These are phyloP conservation scores for Sebastes vulpes DNA, from an alignment of 2,797 vertebrate genomes.

Conservation along the genomic window DNA sequence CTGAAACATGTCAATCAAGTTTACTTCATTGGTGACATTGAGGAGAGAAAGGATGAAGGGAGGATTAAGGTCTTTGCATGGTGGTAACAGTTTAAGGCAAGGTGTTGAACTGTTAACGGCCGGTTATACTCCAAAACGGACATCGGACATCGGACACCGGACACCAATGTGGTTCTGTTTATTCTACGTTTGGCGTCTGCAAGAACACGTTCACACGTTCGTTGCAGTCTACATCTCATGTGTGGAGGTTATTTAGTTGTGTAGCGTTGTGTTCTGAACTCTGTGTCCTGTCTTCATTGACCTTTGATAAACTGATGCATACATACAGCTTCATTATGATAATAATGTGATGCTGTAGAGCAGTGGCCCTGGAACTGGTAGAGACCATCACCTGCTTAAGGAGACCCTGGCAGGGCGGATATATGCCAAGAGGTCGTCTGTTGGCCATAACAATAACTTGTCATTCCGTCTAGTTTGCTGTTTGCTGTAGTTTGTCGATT, in stretches of 20 bases:
- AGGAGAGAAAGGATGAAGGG: not conserved
- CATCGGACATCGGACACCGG: not conserved
- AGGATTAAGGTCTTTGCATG: not conserved
- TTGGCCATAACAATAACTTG: not conserved
- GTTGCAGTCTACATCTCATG: not conserved
- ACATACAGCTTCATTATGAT: slow-evolving; percentile 35
- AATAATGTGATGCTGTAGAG: slow-evolving; percentile 2
- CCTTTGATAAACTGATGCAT: slow-evolving; percentile 34
- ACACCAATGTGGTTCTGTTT: slow-evolving; percentile 4
- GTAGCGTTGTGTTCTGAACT: not conserved
- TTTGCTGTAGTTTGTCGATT: not conserved
- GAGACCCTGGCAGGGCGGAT: slow-evolving; percentile 2
- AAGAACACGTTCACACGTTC: not conserved
- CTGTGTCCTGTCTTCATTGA: slow-evolving; percentile 6
- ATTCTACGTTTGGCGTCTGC: slow-evolving; percentile 2
- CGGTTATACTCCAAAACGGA: not conserved
- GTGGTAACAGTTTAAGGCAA: not conserved
- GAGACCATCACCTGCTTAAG: slow-evolving; percentile 14
- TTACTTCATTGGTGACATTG: not conserved
- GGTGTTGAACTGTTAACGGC: not conserved
- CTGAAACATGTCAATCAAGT: not conserved
- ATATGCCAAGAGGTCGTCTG: not conserved
- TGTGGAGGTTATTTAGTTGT: not conserved
- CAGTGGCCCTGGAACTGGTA: not conserved
- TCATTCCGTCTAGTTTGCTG: not conserved